Evolutionary conservation across 2,888 invertebrate genomes (phyloP).

Genomic region (Philereme vetulata): DNA sequence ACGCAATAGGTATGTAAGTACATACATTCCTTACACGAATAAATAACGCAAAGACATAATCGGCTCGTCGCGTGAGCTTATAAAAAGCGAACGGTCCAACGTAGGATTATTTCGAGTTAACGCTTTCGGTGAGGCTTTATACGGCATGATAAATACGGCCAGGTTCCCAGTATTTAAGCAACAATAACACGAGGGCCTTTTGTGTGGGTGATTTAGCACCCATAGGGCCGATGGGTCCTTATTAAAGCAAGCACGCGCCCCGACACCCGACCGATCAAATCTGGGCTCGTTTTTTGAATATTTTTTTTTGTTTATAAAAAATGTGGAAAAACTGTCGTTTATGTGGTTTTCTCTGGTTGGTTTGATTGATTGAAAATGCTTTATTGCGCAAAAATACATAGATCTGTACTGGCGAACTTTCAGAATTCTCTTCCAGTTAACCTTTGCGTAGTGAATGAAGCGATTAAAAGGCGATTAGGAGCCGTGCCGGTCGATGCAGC

Average conservation of each 20-base stretch:
- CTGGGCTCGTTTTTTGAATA: conserved; percentile 7
- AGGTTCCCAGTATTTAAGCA: conserved; percentile 53
- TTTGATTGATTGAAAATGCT: not conserved
- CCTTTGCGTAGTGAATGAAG: not conserved
- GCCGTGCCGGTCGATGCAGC: not conserved
- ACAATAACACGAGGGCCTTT: conserved; percentile 50
- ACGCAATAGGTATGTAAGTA: not conserved
- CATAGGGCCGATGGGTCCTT: conserved; percentile 29
- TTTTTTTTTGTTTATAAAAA: conserved; percentile 19
- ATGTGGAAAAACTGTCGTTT: conserved; percentile 9
- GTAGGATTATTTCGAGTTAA: conserved; percentile 36
- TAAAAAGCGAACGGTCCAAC: conserved; percentile 31
- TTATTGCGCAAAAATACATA: too few species aligned
- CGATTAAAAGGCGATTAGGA: not conserved
- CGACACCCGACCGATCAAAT: conserved; percentile 17
- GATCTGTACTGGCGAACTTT: too few species aligned
- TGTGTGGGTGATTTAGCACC: conserved; percentile 52
- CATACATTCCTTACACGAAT: conserved; percentile 12
- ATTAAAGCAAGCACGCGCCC: conserved; percentile 44
- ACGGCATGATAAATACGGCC: conserved; percentile 41
- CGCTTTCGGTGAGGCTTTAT: conserved; percentile 36
- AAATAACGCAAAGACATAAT: conserved; percentile 29
- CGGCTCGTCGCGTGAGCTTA: conserved; percentile 28
- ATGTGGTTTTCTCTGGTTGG: not conserved
- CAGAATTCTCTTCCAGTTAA: too few species aligned